phyloP scores from a whole-genome alignment of 1,140 invertebrate genomes.

The honey bee (Apis mellifera) region DNA sequence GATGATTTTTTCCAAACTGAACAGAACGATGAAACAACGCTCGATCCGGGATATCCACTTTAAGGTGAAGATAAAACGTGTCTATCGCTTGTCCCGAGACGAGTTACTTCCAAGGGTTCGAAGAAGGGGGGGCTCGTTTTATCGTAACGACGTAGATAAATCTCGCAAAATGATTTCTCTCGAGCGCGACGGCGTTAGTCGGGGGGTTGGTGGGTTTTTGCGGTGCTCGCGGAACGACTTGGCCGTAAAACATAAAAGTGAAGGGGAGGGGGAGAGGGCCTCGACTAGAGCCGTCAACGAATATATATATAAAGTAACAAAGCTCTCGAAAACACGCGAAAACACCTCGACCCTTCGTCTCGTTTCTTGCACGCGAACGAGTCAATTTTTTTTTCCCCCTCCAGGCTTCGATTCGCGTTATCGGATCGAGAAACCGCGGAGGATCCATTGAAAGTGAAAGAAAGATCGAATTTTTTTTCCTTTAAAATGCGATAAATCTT shows the following conservation, averaged over 20 bases:
- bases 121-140: not conserved
- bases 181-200: not conserved
- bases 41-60: not conserved
- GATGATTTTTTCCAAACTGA: no score
- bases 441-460: not conserved
- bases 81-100: conserved; percentile 1
- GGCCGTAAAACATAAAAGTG: not conserved
- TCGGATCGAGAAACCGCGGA: no score
- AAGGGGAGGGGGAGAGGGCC: not conserved
- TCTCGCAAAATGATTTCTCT: conserved; percentile 15
- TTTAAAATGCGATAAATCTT: no score
- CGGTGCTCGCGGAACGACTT: not conserved
- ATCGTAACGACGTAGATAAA: conserved; percentile 16
- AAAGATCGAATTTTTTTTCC: not conserved
- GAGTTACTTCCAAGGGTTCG: not conserved
- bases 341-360: not conserved
- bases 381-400: not conserved
- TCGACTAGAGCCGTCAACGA: not conserved
- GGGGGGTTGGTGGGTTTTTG: not conserved
- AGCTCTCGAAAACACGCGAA: not conserved
- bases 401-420: no score
- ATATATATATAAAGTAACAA: not conserved
- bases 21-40: not conserved
- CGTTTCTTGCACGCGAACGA: not conserved
- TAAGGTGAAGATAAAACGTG: conserved; percentile 16